Evolutionary conservation across 2,888 invertebrate genomes (phyloP), one percentile per base, ranked within the genome.

Genomic region (Strigamia crassipes): DNA sequence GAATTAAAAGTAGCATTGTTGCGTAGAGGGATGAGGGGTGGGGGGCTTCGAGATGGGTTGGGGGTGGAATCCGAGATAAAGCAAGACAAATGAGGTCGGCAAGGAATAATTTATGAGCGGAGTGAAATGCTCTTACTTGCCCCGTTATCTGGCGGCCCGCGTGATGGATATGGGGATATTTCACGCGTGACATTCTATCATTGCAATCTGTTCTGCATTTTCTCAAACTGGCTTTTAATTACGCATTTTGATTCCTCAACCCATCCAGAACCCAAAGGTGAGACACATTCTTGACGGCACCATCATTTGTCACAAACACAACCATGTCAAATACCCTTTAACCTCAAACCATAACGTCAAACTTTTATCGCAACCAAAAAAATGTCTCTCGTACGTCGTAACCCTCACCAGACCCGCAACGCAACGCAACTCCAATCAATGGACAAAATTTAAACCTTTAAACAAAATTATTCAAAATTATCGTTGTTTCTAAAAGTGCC

Each of bases 121-220:
- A 77, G 81, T 81, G 81, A 81, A 77, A 77, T 77, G 81, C 42
- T 77, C 73, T 38, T 81, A 66, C 42, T 81, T 81, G 61, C 77
- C 41, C 77, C 18, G 81, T 81, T 81, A 81, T 81, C 77, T 21
- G 23, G 77, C 38, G 38, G 34, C 38, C 77, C 38, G 61, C 21
- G 81, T 81, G 81, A 81, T 81, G 81, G 81, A 81, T 81, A 81
- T 23, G 81, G 23, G 73, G 81, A 81, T 81, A 81, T 81, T 81
- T 81, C 77, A 81, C 81, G 41, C 38, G 61, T 81, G 81, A 81
- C 81, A 81, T 81, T 81, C 81, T 81, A 81, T 81, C 81, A 81
- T 81, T 81, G 66, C 73, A 81, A 81, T 81, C 81, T 81, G 81
- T 31, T 81, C 81, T 81, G 81, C 81, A 81, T 81, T 81, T 77